phyloP scores from a whole-genome alignment of 2,888 invertebrate species.

The Hydrotaea cyrtoneurina region DNA sequence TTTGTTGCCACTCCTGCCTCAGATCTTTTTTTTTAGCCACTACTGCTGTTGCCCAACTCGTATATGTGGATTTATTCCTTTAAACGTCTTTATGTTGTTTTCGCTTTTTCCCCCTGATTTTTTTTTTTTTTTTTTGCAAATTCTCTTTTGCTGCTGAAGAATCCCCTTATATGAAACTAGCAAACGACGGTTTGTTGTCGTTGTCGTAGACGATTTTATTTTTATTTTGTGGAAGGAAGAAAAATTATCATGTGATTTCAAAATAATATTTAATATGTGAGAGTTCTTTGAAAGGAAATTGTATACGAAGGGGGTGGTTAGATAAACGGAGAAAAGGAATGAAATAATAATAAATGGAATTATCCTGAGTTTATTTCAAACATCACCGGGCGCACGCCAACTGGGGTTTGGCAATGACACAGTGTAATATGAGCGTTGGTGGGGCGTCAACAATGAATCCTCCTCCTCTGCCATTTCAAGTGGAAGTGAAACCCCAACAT shows the following conservation, averaged over 20 bases:
- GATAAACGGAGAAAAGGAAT: not conserved
- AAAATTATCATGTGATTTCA: constrained; percentile 33
- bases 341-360: constrained; percentile 21
- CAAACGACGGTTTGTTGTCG: too few relatives aligned
- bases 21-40: not conserved
- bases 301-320: not conserved
- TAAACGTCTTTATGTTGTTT: constrained; percentile 23
- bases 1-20: constrained; percentile 1
- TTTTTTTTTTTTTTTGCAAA: not conserved
- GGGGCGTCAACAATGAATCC: not conserved
- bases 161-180: not conserved
- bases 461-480: not conserved
- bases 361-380: not conserved
- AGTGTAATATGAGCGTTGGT: not conserved
- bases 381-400: not conserved
- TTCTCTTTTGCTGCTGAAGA: not conserved
- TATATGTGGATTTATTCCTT: not conserved
- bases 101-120: constrained; percentile 3
- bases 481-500: not conserved
- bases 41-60: not conserved
- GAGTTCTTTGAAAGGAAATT: constrained; percentile 16
- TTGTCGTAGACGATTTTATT: not conserved
- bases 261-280: constrained; percentile 29
- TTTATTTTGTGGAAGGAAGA: not conserved
- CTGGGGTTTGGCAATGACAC: not conserved